A percentile compares a stretch with the other conserved stretches of the same genome.
phyloP scores from a whole-genome alignment of 2,113 vertebrate genomes.

The Chionodraco myersi region DNA sequence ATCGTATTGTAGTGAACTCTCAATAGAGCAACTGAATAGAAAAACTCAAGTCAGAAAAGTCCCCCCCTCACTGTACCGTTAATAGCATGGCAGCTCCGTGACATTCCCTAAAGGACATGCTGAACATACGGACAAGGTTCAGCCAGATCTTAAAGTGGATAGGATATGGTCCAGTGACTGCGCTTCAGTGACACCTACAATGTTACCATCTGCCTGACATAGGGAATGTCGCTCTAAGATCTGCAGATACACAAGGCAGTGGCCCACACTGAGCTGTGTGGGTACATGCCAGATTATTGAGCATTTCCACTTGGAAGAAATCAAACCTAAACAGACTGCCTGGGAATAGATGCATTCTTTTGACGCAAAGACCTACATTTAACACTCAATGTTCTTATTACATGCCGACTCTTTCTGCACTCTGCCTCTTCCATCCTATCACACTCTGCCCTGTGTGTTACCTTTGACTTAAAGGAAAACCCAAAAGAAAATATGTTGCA shows the following conservation, averaged over 20 bases:
- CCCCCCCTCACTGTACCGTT: slow-evolving; percentile 34
- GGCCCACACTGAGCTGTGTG: slow-evolving; percentile 43
- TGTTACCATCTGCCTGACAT: slow-evolving; percentile 62
- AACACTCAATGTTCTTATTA: not conserved
- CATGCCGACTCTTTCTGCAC: not conserved
- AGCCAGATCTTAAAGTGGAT: slow-evolving; percentile 50
- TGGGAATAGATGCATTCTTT: slow-evolving; percentile 1
- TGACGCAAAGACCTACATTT: not conserved
- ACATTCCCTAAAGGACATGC: slow-evolving; percentile 62
- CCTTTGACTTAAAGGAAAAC: slow-evolving; percentile 12
- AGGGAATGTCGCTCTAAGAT: slow-evolving; percentile 56
- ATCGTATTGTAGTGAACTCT: not conserved
- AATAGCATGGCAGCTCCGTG: slow-evolving; percentile 43
- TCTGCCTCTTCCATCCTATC: not conserved
- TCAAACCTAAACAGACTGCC: not conserved
- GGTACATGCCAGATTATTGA: slow-evolving; percentile 34
- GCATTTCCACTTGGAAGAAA: slow-evolving; percentile 30
- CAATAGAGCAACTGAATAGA: not conserved
- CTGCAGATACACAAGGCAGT: slow-evolving; percentile 46
- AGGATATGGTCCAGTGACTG: slow-evolving; percentile 53
- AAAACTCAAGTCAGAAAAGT: slow-evolving; percentile 18
- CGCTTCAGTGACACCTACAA: slow-evolving; percentile 52
- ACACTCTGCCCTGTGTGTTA: not conserved
- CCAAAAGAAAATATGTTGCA: not conserved
- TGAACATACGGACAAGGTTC: slow-evolving; percentile 43